Evolutionary conservation across 2,113 vertebrate species (phyloP).

Genomic region (Eretmochelys imbricata): DNA sequence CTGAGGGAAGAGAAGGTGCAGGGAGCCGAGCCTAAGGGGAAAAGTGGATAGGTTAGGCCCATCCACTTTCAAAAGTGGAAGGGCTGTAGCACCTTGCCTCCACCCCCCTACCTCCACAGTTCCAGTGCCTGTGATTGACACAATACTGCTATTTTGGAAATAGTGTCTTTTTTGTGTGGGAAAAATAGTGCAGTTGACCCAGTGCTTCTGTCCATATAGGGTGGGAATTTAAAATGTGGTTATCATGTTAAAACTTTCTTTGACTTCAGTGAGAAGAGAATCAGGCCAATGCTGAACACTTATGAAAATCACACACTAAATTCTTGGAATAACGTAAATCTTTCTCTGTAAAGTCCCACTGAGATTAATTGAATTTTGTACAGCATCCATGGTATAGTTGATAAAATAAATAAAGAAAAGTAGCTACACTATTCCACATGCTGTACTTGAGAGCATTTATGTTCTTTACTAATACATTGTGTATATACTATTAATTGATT

Average conservation of each 20-base stretch:
- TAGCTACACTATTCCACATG: background rate
- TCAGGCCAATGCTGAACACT: background rate
- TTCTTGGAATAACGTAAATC: background rate
- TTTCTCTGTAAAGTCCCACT: background rate
- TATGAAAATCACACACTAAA: background rate
- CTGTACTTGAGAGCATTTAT: background rate
- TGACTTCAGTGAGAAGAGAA: background rate
- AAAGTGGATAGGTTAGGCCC: too few relatives aligned
- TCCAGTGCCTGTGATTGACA: background rate
- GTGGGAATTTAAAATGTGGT: background rate
- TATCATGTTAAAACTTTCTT: background rate
- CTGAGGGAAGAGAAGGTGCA: too few relatives aligned
- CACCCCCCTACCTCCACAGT: fast-evolving
- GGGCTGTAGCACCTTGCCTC: too few relatives aligned
- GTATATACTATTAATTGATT: background rate
- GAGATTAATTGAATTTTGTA: background rate
- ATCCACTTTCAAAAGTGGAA: too few relatives aligned
- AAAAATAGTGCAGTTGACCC: background rate
- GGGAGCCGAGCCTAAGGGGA: too few relatives aligned
- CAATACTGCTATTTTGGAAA: background rate
- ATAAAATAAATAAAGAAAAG: background rate
- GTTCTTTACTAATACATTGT: background rate
- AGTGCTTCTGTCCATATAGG: background rate
- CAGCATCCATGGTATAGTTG: background rate
- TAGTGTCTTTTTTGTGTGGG: background rate